phyloP scores from a whole-genome alignment of 2,888 invertebrate species.

The Pristionchus entomophagus region DNA sequence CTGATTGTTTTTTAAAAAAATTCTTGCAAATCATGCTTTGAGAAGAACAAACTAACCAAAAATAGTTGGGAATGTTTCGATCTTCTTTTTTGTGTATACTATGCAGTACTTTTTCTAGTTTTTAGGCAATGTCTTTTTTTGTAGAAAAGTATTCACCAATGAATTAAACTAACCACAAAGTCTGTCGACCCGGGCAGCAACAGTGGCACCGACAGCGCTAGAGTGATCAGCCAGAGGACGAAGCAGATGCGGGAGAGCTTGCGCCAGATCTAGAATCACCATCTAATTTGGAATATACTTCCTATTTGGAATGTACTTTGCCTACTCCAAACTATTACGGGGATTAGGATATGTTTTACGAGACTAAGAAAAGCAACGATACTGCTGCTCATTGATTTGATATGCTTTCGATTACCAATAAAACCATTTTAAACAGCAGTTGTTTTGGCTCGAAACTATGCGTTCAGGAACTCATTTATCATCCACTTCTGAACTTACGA shows the following conservation, averaged over 20 bases:
- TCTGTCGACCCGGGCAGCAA: not conserved
- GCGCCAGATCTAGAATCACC: not conserved
- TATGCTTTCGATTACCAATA: not conserved
- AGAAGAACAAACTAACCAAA: too few species aligned
- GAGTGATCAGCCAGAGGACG: not conserved
- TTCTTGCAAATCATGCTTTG: too few species aligned
- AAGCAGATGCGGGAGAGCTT: conserved; percentile 6
- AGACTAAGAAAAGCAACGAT: not conserved
- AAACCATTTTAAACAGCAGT: too few species aligned
- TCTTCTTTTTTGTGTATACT: not conserved
- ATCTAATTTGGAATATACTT: not conserved
- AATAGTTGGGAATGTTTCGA: too few species aligned
- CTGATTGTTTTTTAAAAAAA: too few species aligned
- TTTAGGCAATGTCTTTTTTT: too few species aligned
- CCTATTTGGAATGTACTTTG: too few species aligned
- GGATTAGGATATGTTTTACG: not conserved
- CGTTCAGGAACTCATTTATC: too few species aligned
- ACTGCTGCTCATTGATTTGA: not conserved
- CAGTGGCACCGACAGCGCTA: not conserved
- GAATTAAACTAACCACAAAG: not conserved
- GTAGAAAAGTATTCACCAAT: too few species aligned
- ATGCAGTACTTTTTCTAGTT: not conserved
- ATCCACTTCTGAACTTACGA: too few species aligned
- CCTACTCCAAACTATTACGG: too few species aligned
- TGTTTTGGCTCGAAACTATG: too few species aligned